Conservation (phyloP, 2,888 invertebrate genomes). For the Anagyrus pseudococci region DNA sequence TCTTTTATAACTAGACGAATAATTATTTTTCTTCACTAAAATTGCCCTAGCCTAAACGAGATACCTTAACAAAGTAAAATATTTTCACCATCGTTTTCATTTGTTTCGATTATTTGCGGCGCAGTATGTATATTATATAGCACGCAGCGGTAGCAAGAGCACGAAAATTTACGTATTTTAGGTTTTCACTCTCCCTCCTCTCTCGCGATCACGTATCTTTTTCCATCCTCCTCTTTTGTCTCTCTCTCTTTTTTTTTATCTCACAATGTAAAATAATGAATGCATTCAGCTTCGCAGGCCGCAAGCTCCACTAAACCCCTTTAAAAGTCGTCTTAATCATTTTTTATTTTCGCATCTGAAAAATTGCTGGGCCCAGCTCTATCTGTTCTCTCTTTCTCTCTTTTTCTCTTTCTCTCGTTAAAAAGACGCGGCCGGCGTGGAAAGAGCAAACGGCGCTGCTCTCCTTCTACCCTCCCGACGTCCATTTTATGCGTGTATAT, state of each 20-base stretch:
- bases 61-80: too few species aligned
- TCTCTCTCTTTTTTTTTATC: constrained; percentile 10
- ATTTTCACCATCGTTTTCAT: too few species aligned
- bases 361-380: too few species aligned
- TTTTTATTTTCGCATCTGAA: too few species aligned
- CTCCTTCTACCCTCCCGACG: too few species aligned
- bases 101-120: constrained; percentile 3
- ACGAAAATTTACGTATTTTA: constrained; percentile 40
- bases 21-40: constrained; percentile 18
- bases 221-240: neutral
- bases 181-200: too few species aligned
- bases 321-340: constrained; percentile 2
- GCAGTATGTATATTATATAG: constrained; percentile 13
- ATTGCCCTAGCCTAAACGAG: constrained; percentile 29
- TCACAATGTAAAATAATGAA: constrained; percentile 30
- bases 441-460: too few species aligned
- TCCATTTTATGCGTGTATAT: too few species aligned
- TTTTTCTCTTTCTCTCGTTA: neutral
- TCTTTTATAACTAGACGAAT: constrained; percentile 27
- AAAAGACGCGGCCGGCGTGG: too few species aligned
- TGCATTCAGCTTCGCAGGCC: constrained; percentile 10
- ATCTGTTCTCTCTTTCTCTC: constrained; percentile 4
- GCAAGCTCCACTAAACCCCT: constrained; percentile 26
- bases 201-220: too few species aligned
- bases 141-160: too few species aligned